Evolutionary conservation across 53 echinoderm and acorn worm genomes (phyloP).

Genomic region (Echinometra lucunter): DNA sequence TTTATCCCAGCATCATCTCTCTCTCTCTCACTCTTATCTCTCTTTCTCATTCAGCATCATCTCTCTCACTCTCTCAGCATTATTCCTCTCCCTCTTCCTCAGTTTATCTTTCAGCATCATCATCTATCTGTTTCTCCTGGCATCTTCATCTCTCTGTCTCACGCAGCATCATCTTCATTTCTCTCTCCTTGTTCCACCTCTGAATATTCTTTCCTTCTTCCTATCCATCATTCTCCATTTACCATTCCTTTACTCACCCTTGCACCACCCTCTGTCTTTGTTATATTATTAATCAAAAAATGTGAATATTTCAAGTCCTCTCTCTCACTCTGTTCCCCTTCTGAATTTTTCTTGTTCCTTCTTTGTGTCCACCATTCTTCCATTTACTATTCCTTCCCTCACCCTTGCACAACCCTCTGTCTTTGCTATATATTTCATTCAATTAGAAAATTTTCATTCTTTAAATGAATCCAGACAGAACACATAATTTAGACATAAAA

Average conservation of each 20-base stretch:
- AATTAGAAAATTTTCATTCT: background rate
- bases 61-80: no score
- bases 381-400: background rate
- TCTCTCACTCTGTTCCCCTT: no score
- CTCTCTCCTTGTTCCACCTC: background rate
- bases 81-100: no score
- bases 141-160: no score
- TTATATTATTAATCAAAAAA: no score
- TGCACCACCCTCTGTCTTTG: background rate
- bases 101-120: no score
- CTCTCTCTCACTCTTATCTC: background rate
- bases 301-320: no score
- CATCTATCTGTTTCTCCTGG: background rate
- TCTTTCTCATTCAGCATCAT: background rate
- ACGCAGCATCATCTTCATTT: background rate
- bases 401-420: background rate
- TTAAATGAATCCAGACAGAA: background rate
- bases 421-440: background rate
- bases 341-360: background rate
- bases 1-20: background rate
- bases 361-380: background rate
- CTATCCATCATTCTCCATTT: no score
- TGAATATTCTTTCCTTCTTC: background rate
- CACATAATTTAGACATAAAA: background rate
- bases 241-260: background rate